phyloP scores from a whole-genome alignment of 2,797 vertebrate genomes.

The Chelonia mydas region DNA sequence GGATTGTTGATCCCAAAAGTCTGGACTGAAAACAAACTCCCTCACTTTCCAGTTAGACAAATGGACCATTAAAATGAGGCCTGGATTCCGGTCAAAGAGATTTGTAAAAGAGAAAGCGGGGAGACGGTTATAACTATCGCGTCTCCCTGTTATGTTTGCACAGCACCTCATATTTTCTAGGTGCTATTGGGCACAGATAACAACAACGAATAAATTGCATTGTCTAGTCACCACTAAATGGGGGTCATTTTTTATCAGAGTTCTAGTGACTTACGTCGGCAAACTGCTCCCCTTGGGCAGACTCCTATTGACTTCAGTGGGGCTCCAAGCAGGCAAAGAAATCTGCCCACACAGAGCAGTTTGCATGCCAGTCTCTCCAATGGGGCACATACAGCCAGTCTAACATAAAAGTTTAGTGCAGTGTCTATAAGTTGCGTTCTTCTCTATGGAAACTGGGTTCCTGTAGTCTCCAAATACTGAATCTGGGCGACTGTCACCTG shows the following conservation, averaged over 20 bases:
- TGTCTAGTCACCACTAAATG: neutral
- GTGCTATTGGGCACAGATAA: neutral
- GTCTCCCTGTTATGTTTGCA: neutral
- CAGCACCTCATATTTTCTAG: neutral
- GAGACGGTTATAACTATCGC: fast-evolving
- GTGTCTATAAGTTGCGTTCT: neutral
- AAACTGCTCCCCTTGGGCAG: neutral
- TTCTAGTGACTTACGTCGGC: neutral
- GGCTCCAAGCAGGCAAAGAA: neutral
- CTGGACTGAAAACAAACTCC: neutral
- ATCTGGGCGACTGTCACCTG: neutral
- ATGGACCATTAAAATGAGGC: neutral
- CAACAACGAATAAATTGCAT: neutral
- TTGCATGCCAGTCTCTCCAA: neutral
- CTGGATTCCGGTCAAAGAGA: neutral
- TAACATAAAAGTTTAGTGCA: neutral
- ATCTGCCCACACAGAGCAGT: neutral
- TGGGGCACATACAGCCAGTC: neutral
- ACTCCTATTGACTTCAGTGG: neutral
- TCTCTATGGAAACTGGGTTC: neutral
- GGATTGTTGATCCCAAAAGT: fast-evolving
- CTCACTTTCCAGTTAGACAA: neutral
- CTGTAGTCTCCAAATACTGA: neutral
- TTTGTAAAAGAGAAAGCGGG: neutral
- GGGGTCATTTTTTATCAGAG: neutral